These are phyloP conservation scores for Cassiopea xamachana DNA, from an alignment of 30 jellyfish, hydroid and myxozoan species.

Conservation along the genomic window DNA sequence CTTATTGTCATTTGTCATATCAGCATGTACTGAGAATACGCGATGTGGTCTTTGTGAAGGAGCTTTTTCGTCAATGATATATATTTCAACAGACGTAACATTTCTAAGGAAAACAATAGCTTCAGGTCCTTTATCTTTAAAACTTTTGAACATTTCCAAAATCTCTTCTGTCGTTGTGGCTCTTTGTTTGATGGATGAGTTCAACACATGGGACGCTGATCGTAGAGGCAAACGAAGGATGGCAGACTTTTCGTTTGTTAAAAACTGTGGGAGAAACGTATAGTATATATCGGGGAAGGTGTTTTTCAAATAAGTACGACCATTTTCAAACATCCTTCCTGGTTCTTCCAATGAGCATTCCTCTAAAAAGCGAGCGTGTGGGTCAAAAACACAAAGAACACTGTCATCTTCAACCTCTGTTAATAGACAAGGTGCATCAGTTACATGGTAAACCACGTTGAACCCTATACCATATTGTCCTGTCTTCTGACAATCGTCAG, in stretches of 20 bases:
- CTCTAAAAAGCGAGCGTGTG: slow-evolving; percentile 58
- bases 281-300: slow-evolving; percentile 38
- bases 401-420: slow-evolving; percentile 33
- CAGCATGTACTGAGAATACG: neutral
- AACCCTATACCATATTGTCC: slow-evolving; percentile 93
- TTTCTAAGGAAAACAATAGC: slow-evolving; percentile 48
- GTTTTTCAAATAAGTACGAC: slow-evolving; percentile 34
- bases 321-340: slow-evolving; percentile 73
- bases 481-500: slow-evolving; percentile 66
- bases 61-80: slow-evolving; percentile 28
- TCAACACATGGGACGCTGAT: slow-evolving; percentile 32
- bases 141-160: slow-evolving; percentile 11
- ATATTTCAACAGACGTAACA: slow-evolving; percentile 25
- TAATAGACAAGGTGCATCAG: slow-evolving; percentile 81
- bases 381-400: slow-evolving; percentile 81
- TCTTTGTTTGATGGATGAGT: slow-evolving; percentile 29
- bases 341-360: slow-evolving; percentile 67
- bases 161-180: slow-evolving; percentile 40
- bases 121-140: slow-evolving; percentile 41
- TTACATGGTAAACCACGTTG: slow-evolving; percentile 81
- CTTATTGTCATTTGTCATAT: neutral
- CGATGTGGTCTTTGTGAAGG: neutral
- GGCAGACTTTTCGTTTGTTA: slow-evolving; percentile 49
- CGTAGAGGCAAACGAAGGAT: slow-evolving; percentile 82
- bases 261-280: slow-evolving; percentile 39